These are phyloP conservation scores for Temnothorax unifasciatus DNA, from an alignment of 2,888 invertebrate species.

Conservation along the genomic window DNA sequence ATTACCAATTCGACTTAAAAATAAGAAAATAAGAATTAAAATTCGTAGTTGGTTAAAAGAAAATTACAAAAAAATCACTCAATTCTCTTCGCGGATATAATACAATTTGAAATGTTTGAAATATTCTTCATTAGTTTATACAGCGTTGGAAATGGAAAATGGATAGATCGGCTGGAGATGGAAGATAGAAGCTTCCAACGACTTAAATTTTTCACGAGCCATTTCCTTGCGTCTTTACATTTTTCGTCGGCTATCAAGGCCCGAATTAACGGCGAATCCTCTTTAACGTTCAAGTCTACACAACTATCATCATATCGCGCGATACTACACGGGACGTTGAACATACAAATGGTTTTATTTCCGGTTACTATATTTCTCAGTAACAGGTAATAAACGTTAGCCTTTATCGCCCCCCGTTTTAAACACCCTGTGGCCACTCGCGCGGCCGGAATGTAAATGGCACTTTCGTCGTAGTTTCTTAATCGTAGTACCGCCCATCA, in stretches of 20 bases:
- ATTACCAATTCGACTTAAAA: not conserved
- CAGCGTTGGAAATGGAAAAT: constrained; percentile 15
- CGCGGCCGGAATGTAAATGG: constrained; percentile 68
- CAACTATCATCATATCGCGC: constrained; percentile 71
- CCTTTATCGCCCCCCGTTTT: constrained; percentile 70
- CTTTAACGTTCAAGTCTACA: constrained; percentile 63
- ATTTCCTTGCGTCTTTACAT: constrained; percentile 67
- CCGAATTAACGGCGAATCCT: constrained; percentile 68
- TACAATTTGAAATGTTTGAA: constrained; percentile 7
- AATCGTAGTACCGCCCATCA: constrained; percentile 52
- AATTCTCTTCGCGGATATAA: not conserved
- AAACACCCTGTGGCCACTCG: constrained; percentile 67
- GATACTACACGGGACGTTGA: constrained; percentile 70
- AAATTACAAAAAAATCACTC: not conserved
- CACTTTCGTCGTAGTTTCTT: constrained; percentile 41
- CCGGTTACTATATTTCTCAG: constrained; percentile 71
- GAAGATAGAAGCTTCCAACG: constrained; percentile 32
- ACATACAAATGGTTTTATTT: constrained; percentile 77
- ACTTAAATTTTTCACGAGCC: constrained; percentile 71
- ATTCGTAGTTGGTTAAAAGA: not conserved
- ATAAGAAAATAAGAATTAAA: not conserved
- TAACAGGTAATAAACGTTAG: constrained; percentile 76
- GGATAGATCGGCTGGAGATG: constrained; percentile 35
- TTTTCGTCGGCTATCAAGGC: constrained; percentile 54
- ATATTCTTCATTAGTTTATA: constrained; percentile 33